Conservation (phyloP, 2,113 vertebrate species). For the Ammospiza nelsoni region DNA sequence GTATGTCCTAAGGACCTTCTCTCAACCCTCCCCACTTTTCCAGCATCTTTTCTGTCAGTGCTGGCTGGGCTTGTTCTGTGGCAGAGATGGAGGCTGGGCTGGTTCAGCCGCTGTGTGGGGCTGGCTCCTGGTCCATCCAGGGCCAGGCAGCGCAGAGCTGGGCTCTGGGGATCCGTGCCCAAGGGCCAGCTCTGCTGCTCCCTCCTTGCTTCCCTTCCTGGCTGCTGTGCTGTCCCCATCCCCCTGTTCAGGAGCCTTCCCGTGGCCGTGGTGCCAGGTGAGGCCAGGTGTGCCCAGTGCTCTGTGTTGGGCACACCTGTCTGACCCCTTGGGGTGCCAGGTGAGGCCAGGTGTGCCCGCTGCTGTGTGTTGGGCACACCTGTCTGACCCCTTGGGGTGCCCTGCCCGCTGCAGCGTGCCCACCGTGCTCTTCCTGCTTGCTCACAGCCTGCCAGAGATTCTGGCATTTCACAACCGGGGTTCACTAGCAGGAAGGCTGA, state of each 20-base stretch:
- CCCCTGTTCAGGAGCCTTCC: rapidly evolving
- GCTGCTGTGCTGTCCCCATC: neutral
- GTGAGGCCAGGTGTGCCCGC: neutral
- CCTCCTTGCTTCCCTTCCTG: neutral
- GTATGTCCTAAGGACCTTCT: neutral
- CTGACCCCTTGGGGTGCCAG: neutral
- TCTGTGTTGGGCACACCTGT: no score
- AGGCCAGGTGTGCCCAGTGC: neutral
- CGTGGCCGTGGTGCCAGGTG: neutral
- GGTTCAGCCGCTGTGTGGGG: rapidly evolving
- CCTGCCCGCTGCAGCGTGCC: rapidly evolving
- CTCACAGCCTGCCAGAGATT: neutral
- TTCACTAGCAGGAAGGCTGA: rapidly evolving
- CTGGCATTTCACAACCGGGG: rapidly evolving
- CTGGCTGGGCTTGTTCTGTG: rapidly evolving
- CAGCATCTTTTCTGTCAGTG: neutral
- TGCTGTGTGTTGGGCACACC: neutral
- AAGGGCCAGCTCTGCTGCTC: rapidly evolving
- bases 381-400: neutral
- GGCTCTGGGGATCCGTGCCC: rapidly evolving
- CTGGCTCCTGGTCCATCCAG: rapidly evolving
- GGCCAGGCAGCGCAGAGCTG: neutral
- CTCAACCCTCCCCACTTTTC: neutral
- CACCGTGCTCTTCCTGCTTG: rapidly evolving
- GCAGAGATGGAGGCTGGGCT: rapidly evolving